phyloP scores from a whole-genome alignment of 2,797 vertebrate genomes.

The Anas bernieri region DNA sequence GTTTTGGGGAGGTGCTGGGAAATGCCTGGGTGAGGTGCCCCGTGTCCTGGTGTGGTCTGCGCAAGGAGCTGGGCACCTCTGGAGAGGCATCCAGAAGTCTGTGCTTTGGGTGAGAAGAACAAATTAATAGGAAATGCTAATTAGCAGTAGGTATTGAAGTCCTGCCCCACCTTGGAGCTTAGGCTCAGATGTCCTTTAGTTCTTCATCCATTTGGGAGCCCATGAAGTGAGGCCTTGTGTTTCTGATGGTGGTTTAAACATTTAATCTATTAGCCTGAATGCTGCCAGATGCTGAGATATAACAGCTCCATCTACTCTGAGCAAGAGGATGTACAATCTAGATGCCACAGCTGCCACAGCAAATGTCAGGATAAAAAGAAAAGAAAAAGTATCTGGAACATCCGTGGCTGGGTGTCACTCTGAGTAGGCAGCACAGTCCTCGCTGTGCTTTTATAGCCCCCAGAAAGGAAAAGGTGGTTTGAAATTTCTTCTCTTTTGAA shows the following conservation, averaged over 20 bases:
- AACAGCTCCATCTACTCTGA: background rate
- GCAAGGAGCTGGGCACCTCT: background rate
- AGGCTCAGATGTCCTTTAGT: background rate
- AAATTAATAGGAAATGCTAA: background rate
- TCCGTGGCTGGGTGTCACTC: accelerated
- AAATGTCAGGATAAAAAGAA: background rate
- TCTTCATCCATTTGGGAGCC: too few relatives aligned
- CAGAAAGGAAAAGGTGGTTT: background rate
- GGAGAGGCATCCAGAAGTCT: background rate
- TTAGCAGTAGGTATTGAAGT: background rate
- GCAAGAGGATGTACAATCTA: background rate
- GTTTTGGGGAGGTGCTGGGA: background rate
- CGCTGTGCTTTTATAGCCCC: background rate
- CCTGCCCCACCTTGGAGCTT: background rate
- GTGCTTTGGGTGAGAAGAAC: background rate
- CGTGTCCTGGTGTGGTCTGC: accelerated
- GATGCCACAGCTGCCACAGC: background rate
- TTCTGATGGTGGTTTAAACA: background rate
- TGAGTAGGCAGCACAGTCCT: background rate
- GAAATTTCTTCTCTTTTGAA: background rate
- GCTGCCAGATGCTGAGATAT: background rate
- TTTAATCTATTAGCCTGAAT: background rate
- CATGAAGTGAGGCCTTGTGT: background rate
- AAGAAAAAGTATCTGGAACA: background rate
- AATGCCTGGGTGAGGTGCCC: accelerated